Base-by-base conservation (phyloP, 2,113 vertebrate genomes). In the Scomber scombrus region DNA sequence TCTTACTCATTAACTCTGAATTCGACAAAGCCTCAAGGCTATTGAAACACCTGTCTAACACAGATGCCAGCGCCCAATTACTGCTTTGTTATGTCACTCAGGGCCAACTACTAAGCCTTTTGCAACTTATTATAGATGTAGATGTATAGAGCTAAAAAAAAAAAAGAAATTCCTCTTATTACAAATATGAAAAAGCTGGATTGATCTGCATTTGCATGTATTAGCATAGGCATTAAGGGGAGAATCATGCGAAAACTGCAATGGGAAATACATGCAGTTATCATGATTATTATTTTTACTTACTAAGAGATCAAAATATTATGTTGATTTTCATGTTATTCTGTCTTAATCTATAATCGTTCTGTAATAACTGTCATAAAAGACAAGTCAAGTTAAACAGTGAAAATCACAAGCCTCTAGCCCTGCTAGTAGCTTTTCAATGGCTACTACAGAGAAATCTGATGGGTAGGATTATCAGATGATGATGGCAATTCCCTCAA, bases 21-120 rank as follows among this genome's bases (percentile, higher is more conserved):
- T 40, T 54, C 11, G 63, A 23, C 64, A 13, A 2, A 18, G 45
- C 31, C 62, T 63, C 15, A 7, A 61, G 29, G 52, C 8, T 71
- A 63, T 56, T 60, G 6, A 52, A 85, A 47, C 49, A 78, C 26
- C 52, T 71, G 54, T 62, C 49, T 12, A n/a, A 18, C 51, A 63
- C 12, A 43, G 6, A 69, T 19, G 51, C 66, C 43, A 66, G 66
- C 47, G 19, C 12, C 68, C 61, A 80, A 77, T 80, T 82, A 67
- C 31, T 21, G n/a, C 49, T 58, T 21, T 26, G 13, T 62, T 52
- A n/a, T 54, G n/a, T 43, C 51, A 62, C 21, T 45, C 16, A 18
- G n/a, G 29, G 34, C 21, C n/a, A 50, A 58, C 29, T 5, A n/a
- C 10, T n/a, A 15, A 62, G 7, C 40, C 29, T 21, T 70, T 11